These are phyloP conservation scores for Megalopta genalis DNA, from an alignment of 1,140 invertebrate genomes.

Conservation along the genomic window DNA sequence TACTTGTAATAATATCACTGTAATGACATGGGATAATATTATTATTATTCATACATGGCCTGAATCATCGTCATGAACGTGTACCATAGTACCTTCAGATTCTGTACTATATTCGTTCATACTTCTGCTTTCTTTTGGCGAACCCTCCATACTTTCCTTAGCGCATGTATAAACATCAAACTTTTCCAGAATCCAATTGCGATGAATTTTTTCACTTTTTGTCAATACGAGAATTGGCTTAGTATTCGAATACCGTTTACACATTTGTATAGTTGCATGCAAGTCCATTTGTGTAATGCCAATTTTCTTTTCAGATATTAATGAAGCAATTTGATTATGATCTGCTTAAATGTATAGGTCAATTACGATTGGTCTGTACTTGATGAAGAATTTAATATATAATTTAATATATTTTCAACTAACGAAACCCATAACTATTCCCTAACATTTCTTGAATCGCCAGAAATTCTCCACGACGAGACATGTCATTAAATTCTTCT, in stretches of 20 bases:
- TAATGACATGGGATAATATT: not conserved
- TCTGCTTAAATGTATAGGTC: conserved; percentile 48
- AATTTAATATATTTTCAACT: conserved; percentile 35
- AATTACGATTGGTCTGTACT: not conserved
- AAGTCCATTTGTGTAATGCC: conserved; percentile 69
- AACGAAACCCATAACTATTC: conserved; percentile 71
- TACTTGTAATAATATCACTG: conserved; percentile 1
- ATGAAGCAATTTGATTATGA: conserved; percentile 52
- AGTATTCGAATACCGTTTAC: conserved; percentile 62
- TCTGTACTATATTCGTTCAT: conserved; percentile 18
- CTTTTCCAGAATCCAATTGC: conserved; percentile 64
- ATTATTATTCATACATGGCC: conserved; percentile 48
- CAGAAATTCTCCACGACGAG: conserved; percentile 65
- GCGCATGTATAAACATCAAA: conserved; percentile 66
- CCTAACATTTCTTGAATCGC: conserved; percentile 67
- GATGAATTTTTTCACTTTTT: conserved; percentile 60
- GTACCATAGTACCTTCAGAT: conserved; percentile 40
- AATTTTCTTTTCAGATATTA: conserved; percentile 66
- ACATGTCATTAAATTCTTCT: conserved; percentile 64
- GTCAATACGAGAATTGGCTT: conserved; percentile 62
- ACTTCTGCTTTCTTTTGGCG: conserved; percentile 48
- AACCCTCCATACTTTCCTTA: conserved; percentile 59
- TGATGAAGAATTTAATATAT: not conserved
- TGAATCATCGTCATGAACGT: conserved; percentile 56
- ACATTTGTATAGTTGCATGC: conserved; percentile 63